Base-by-base conservation (phyloP, 2,797 vertebrate genomes). In the Oryzias dopingdopingensis region DNA sequence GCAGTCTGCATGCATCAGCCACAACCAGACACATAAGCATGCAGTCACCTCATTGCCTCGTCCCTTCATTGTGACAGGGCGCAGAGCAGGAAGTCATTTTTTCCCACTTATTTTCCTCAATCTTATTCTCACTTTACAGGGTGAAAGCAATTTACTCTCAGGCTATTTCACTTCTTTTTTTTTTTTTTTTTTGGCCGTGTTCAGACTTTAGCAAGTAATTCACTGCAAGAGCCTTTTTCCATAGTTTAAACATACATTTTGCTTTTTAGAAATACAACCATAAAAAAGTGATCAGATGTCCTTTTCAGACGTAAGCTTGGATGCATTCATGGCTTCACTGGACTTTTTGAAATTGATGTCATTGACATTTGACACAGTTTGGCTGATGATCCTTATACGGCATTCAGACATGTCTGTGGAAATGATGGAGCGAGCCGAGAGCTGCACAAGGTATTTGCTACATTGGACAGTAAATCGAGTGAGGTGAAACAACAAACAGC, bases 31-130 rank as follows among this genome's bases (percentile, higher is more conserved):
- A 86, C 85, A 88, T 84, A 87, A 82, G 70, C 74, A 65, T 62
- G 72, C 68, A 22, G 71, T 69, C 70, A 67, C 71, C 74, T 74
- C 69, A 73, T 80, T 83, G 74, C 75, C 67, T 82, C 66, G 73
- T 74, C 75, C 58, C 49, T 58, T 70, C 52, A 77, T 85, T 84
- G 72, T 88, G 82, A 83, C 82, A 72, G 68, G 47, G 40, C 45
- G 62, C 59, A 69, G 70, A 79, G 80, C 83, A 68, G 74, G 78
- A 84, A 86, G 86, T 87, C 67, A 79, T 77, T 86, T 87, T 82
- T 13, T 10, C 32, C 32, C 32, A 37, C 32, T 37, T 37, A 37
- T 37, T 37, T 37, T 10, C 2, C 81, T 37, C 32, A 37, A 37
- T 37, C 32, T 37, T 12, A 37, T 37, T 37, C 32, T 37, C 32